Evolutionary conservation across 53 echinoderm and acorn worm species (phyloP), one percentile per base, ranked within the genome.

Genomic region (Crossaster papposus): DNA sequence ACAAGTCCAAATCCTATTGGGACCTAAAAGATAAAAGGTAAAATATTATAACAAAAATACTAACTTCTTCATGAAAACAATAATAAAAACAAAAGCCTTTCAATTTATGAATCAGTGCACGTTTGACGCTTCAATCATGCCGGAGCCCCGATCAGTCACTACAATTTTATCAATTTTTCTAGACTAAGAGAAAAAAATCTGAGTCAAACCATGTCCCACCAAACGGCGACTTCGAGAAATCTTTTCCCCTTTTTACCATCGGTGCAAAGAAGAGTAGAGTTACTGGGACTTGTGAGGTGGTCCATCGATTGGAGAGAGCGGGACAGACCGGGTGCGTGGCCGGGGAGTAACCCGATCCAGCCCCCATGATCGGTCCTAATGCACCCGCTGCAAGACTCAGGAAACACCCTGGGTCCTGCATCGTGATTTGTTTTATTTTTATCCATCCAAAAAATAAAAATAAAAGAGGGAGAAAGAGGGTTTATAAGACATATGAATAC

Each of bases 321-420:
- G 85, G 52, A 36, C 85, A 51, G 85, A 85, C 71, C 85, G 72
- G 72, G 85, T 72, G 85, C 73, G 71, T 72, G 71, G 72, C 71
- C 85, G 31, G 72, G 22, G 73, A 29, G 90, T 72, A 90, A 90
- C 81, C 74, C 81, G 81, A 90, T 90, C 90, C 30, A 58, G 85
- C 73, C 85, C 51, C 81, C 79, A 36, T 36, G 70, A 65, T 28
- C 72, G 90, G 54, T 54, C 81, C 90, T 90, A 90, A 90, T 90
- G 90, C 90, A 74, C 90, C 81, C 81, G 81, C 62, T 74, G 90
- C 73, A 38, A 74, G 54, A 6, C 30, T 38, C 70, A 23, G 53
- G 55, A 52, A 85, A 72, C 85, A 71, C 72, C 73, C 51, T 50
- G 38, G 23, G 52, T 24, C 85, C 50, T 72, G 53, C 72, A 28